These are phyloP conservation scores for Phymorhynchus buccinoides DNA, from an alignment of 1,140 invertebrate species.

Conservation along the genomic window DNA sequence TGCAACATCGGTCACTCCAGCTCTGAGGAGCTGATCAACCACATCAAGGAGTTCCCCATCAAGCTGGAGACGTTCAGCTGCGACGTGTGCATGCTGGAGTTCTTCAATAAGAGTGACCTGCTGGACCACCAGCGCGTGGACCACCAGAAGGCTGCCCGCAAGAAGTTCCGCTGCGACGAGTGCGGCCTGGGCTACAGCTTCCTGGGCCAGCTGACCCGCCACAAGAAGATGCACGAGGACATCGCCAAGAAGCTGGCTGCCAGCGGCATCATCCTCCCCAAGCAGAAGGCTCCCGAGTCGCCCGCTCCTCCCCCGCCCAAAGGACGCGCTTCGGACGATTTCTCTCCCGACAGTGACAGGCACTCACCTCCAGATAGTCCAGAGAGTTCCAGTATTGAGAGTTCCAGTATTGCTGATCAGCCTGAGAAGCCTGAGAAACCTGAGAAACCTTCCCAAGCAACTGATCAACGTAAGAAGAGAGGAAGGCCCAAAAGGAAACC, in stretches of 20 bases:
- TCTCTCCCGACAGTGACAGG: no score
- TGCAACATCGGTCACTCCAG: neutral
- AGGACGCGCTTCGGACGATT: no score
- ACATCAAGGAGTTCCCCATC: constrained; percentile 13
- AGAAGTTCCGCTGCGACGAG: constrained; percentile 23
- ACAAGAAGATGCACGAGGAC: constrained; percentile 26
- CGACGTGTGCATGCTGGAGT: constrained; percentile 21
- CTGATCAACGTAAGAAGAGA: neutral
- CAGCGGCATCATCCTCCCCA: constrained; percentile 1
- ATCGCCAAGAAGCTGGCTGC: neutral
- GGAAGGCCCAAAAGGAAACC: no score
- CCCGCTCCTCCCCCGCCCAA: no score
- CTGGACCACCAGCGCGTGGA: constrained; percentile 1
- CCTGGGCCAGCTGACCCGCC: neutral
- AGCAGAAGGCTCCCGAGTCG: no score
- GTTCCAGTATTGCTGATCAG: neutral
- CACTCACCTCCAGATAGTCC: no score
- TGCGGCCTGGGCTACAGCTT: constrained; percentile 14
- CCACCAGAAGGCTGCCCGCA: neutral
- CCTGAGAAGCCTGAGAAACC: no score
- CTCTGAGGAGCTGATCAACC: constrained; percentile 17
- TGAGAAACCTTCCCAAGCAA: neutral
- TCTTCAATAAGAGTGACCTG: constrained; percentile 6
- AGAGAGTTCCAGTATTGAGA: neutral
- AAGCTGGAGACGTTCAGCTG: constrained; percentile 19